phyloP scores from a whole-genome alignment of 1,140 invertebrate species.

The Linepithema humile region DNA sequence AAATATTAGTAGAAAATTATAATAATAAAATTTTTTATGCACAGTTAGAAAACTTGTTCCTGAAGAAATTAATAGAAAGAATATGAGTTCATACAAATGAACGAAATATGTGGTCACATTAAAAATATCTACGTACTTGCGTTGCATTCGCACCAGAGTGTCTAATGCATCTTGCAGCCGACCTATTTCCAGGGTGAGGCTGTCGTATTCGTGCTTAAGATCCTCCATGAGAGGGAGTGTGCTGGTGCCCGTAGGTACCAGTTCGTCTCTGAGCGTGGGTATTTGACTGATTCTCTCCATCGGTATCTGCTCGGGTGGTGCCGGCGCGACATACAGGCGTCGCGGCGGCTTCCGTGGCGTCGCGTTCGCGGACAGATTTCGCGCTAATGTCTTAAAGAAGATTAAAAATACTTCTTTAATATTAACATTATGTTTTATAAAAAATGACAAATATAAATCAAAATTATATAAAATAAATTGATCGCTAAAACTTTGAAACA shows the following conservation, averaged over 20 bases:
- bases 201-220: constrained; percentile 91
- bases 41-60: no score
- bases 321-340: constrained; percentile 79
- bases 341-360: constrained; percentile 78
- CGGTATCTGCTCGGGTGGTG: constrained; percentile 79
- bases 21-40: no score
- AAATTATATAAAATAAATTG: not conserved
- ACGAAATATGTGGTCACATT: not conserved
- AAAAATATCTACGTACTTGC: constrained; percentile 87
- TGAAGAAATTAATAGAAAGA: no score
- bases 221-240: constrained; percentile 91
- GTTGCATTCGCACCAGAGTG: constrained; percentile 92
- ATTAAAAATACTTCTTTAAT: not conserved
- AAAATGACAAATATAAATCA: not conserved
- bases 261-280: constrained; percentile 91
- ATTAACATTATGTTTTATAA: not conserved
- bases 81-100: no score
- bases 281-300: constrained; percentile 79
- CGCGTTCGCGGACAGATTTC: constrained; percentile 73
- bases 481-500: no score
- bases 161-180: constrained; percentile 94
- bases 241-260: constrained; percentile 91
- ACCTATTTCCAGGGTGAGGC: constrained; percentile 93
- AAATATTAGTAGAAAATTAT: no score
- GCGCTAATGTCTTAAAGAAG: constrained; percentile 71